These are phyloP conservation scores for Drosophila meridiana DNA, from an alignment of 2,888 invertebrate genomes.

Conservation along the genomic window DNA sequence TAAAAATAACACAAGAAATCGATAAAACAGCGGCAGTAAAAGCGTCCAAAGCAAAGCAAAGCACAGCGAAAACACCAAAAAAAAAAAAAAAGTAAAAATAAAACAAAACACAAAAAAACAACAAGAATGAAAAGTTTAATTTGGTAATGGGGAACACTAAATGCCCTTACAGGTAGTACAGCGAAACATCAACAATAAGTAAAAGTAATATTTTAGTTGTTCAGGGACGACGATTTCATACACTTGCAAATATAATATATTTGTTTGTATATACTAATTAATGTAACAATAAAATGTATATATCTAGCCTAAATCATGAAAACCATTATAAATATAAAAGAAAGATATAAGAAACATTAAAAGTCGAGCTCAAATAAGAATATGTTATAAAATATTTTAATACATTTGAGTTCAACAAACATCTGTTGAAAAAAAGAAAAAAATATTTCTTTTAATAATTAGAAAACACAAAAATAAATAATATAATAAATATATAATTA, in stretches of 20 bases:
- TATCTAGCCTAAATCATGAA: no score
- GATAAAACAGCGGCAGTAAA: conserved; percentile 69
- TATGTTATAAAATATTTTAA: no score
- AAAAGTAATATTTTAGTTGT: neutral
- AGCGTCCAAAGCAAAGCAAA: conserved; percentile 56
- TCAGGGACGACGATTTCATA: neutral
- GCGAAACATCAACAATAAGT: neutral
- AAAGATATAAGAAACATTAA: no score
- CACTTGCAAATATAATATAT: neutral
- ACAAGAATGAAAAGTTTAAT: conserved; percentile 27
- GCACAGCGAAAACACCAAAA: conserved; percentile 54
- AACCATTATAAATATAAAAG: no score
- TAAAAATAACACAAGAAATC: conserved; percentile 80
- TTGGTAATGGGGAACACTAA: neutral
- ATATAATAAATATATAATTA: no score
- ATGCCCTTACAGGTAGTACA: neutral
- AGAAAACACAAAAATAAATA: no score
- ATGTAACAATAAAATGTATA: no score
- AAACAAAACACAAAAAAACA: conserved; percentile 19
- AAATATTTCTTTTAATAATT: no score
- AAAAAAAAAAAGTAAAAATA: conserved; percentile 14
- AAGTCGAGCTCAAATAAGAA: no score
- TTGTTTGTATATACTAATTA: neutral
- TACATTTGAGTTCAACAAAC: no score
- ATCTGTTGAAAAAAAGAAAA: no score